phyloP scores from a whole-genome alignment of 2,113 vertebrate genomes.

The Reinhardtius hippoglossoides region DNA sequence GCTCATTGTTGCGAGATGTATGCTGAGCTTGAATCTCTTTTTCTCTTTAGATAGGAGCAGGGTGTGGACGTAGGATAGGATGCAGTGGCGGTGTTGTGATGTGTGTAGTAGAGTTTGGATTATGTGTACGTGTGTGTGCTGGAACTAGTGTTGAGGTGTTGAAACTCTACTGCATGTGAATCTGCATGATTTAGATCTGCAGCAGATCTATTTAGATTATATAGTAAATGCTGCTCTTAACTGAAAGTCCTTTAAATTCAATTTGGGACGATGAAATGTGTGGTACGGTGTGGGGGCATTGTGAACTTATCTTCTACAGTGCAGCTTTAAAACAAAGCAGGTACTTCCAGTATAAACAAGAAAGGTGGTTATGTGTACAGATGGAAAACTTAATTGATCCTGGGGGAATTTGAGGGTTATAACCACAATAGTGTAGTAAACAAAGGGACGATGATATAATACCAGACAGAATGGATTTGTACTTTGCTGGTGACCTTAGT shows the following conservation, averaged over 20 bases:
- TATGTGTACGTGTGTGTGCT: too few relatives aligned
- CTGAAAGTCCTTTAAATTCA: too few relatives aligned
- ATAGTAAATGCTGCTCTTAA: too few relatives aligned
- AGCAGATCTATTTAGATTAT: too few relatives aligned
- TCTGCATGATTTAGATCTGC: not conserved
- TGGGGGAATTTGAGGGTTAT: too few relatives aligned
- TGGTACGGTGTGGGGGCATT: too few relatives aligned
- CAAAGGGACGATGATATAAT: not conserved
- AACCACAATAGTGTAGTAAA: not conserved
- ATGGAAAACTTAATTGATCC: too few relatives aligned
- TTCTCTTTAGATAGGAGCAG: not conserved
- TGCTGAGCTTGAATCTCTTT: not conserved
- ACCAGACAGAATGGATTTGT: not conserved
- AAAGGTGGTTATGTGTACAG: not conserved
- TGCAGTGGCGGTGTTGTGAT: too few relatives aligned
- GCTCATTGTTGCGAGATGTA: constrained; percentile 48
- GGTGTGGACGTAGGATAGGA: too few relatives aligned
- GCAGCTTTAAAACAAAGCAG: constrained; percentile 3
- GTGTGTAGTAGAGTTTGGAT: too few relatives aligned
- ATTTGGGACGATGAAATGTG: too few relatives aligned
- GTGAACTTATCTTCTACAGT: not conserved
- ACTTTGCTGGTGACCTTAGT: not conserved
- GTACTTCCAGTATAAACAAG: not conserved
- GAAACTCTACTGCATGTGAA: not conserved
- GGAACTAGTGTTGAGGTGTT: not conserved